These are phyloP conservation scores for Drosophila varians DNA, from an alignment of 1,140 invertebrate genomes.

Conservation along the genomic window DNA sequence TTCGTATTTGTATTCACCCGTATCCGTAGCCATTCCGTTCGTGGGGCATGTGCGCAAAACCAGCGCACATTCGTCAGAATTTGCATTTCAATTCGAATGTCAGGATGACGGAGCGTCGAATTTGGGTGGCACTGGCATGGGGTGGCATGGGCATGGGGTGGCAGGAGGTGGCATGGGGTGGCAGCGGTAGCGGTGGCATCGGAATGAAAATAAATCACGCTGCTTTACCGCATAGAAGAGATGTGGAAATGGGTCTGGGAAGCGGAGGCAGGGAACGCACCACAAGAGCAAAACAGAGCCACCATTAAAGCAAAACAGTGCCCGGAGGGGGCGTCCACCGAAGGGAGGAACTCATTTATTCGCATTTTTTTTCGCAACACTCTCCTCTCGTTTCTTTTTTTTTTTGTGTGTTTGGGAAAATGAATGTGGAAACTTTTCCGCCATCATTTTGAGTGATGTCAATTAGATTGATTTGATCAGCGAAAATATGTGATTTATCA, in stretches of 20 bases:
- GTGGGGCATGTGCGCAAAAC: conserved; percentile 45
- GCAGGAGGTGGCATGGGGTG: not conserved
- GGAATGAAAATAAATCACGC: conserved; percentile 80
- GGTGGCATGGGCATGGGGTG: not conserved
- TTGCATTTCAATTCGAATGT: conserved; percentile 81
- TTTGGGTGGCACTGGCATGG: conserved; percentile 50
- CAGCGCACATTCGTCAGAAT: conserved; percentile 79
- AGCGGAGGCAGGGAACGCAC: conserved; percentile 31
- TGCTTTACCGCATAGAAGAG: conserved; percentile 58
- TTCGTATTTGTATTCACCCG: not conserved
- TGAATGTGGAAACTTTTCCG: conserved; percentile 81
- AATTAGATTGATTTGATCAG: conserved; percentile 84
- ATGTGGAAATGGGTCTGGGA: conserved; percentile 7
- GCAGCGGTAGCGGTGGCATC: conserved; percentile 55
- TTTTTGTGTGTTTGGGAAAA: conserved; percentile 56
- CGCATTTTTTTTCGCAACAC: conserved; percentile 58
- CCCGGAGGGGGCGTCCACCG: conserved; percentile 20
- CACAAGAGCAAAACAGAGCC: conserved; percentile 61
- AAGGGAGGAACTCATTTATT: conserved; percentile 69
- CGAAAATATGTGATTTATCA: conserved; percentile 84
- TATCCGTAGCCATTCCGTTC: conserved; percentile 13
- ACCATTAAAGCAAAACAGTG: conserved; percentile 70
- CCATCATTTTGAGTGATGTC: conserved; percentile 83
- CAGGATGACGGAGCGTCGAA: conserved; percentile 76
- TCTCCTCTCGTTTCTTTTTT: not conserved